A percentile compares a stretch with the other conserved stretches of the same genome.
phyloP scores from a whole-genome alignment of 1,140 invertebrate species.

The Oppia nitens region DNA sequence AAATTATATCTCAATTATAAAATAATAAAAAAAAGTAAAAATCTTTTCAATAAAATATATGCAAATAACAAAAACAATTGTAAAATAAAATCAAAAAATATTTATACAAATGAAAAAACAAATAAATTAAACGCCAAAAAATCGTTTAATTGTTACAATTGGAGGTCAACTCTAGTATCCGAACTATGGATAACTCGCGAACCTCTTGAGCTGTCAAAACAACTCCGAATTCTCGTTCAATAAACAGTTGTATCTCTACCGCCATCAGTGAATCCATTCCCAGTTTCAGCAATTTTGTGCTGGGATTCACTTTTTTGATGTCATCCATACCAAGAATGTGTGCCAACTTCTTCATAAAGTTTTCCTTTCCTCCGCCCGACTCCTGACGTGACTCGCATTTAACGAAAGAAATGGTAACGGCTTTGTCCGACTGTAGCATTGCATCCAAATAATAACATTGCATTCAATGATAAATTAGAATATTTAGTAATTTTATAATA shows the following conservation, averaged over 20 bases:
- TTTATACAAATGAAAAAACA: too few relatives aligned
- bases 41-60: too few relatives aligned
- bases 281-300: slow-evolving; percentile 62
- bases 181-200: slow-evolving; percentile 15
- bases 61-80: too few relatives aligned
- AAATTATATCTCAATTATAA: too few relatives aligned
- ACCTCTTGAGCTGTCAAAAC: slow-evolving; percentile 15
- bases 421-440: slow-evolving; percentile 46
- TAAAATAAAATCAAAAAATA: too few relatives aligned
- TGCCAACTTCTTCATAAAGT: slow-evolving; percentile 26
- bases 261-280: slow-evolving; percentile 97
- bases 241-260: slow-evolving; percentile 68
- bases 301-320: slow-evolving; percentile 55
- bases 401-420: slow-evolving; percentile 20
- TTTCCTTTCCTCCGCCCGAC: slow-evolving; percentile 16
- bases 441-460: slow-evolving; percentile 64
- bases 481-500: too few relatives aligned
- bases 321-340: slow-evolving; percentile 45
- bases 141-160: slow-evolving; percentile 21
- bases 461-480: too few relatives aligned
- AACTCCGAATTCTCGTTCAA: slow-evolving; percentile 18
- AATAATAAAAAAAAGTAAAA: too few relatives aligned
- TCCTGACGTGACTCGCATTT: slow-evolving; percentile 40
- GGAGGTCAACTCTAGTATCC: slow-evolving; percentile 13
- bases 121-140: too few relatives aligned